These are phyloP conservation scores for Coptotermes formosanus DNA, from an alignment of 1,140 invertebrate genomes.

Conservation along the genomic window DNA sequence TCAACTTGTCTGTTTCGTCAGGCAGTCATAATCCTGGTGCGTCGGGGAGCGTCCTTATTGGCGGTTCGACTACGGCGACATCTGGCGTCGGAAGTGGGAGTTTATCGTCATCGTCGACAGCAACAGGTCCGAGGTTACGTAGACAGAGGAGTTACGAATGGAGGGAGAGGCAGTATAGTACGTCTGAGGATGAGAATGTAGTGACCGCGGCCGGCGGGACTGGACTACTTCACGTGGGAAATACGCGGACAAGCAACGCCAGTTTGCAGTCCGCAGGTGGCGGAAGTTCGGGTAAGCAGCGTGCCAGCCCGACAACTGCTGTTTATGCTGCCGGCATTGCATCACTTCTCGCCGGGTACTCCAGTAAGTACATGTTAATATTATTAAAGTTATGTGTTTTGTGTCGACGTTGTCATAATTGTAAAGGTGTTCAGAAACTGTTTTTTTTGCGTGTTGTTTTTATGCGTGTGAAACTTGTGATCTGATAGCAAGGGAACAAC, in stretches of 20 bases:
- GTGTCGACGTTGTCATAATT: too few relatives aligned
- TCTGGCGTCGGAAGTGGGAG: not conserved
- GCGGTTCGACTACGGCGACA: constrained; percentile 19
- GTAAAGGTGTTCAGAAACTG: too few relatives aligned
- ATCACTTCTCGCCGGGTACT: constrained; percentile 38
- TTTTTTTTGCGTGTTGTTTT: too few relatives aligned
- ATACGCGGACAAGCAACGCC: constrained; percentile 1
- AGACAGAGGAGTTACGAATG: constrained; percentile 35
- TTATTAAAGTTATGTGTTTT: too few relatives aligned
- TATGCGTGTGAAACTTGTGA: too few relatives aligned
- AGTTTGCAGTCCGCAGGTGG: not conserved
- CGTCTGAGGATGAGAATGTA: constrained; percentile 34
- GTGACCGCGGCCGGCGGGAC: not conserved
- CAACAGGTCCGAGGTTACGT: constrained; percentile 31
- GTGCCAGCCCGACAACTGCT: constrained; percentile 33
- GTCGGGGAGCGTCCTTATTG: not conserved
- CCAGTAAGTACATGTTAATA: constrained; percentile 35
- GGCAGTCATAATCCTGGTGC: constrained; percentile 8
- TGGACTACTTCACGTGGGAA: not conserved
- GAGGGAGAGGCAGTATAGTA: constrained; percentile 34
- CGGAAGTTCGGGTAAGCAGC: not conserved
- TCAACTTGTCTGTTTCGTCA: not conserved
- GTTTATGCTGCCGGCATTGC: constrained; percentile 39
- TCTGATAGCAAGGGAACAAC: too few relatives aligned
- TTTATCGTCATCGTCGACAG: constrained; percentile 8